These are phyloP conservation scores for Perca fluviatilis DNA, from an alignment of 2,113 vertebrate species.

Conservation along the genomic window DNA sequence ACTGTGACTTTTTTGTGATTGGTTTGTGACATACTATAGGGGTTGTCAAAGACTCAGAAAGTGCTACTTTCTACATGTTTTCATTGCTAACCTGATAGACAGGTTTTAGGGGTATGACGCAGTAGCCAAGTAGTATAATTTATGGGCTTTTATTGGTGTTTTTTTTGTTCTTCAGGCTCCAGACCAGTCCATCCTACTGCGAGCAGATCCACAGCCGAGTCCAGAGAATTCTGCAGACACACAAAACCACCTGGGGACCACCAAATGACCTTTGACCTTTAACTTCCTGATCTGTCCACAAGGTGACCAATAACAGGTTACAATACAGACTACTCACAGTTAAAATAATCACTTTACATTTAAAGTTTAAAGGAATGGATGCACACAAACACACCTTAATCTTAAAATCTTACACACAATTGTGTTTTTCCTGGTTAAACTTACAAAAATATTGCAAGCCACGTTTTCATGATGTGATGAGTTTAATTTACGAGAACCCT, in stretches of 20 bases:
- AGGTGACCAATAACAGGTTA: neutral
- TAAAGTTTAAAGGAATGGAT: neutral
- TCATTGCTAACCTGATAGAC: too few species aligned
- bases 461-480: neutral
- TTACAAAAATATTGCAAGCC: neutral
- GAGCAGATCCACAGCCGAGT: constrained; percentile 94
- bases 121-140: too few species aligned
- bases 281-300: neutral
- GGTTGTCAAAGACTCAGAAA: too few species aligned
- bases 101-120: too few species aligned
- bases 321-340: neutral
- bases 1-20: too few species aligned
- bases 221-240: constrained; percentile 91
- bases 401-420: neutral
- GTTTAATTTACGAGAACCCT: neutral
- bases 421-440: too few species aligned
- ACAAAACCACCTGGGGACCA: constrained; percentile 84
- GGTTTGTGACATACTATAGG: too few species aligned
- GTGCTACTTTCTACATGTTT: too few species aligned
- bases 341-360: neutral
- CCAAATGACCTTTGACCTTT: constrained; percentile 43
- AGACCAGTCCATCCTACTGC: constrained; percentile 85
- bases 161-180: constrained; percentile 82
- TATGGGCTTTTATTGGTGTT: neutral
- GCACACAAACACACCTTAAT: constrained; percentile 9